Evolutionary conservation across 2,797 vertebrate genomes (phyloP), one percentile per base, ranked within the genome.

Genomic region (Scyliorhinus canicula): DNA sequence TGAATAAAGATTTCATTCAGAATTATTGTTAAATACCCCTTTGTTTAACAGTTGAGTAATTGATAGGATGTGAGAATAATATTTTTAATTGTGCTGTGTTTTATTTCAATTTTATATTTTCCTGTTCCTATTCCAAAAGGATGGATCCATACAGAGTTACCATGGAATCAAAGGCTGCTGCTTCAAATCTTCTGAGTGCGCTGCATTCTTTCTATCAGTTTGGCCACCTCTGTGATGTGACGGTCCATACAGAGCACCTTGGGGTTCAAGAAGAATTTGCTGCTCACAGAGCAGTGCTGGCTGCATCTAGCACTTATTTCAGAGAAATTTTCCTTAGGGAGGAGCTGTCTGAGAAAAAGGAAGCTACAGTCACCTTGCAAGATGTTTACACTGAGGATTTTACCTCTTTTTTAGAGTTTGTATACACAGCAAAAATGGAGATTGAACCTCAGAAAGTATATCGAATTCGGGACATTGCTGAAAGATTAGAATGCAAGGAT

Each of bases 261-360:
- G 97, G 96, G 5, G 95, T 96, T 19, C 96, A 96, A 77, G 96
- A 96, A 95, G 95, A 96, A 93, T 97, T 97, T 95, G 95, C 96
- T 14, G 97, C 95, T 95, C 97, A 97, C 95, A 97, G 96, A 95
- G 97, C 96, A 0, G 96, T 97, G 44, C 95, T 97, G 95, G 97
- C 97, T 57, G 97, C 97, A 95, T 97, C 97, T 95, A 97, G 97
- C 96, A 97, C 96, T 93, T 97, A 97, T 52, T 97, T 97, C 95
- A 96, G 95, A 93, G 96, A 96, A 3, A 96, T 97, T 11, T 97
- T 97, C 90, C 95, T 97, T 47, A 96, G 95, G 0, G 93, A 96
- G 77, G 96, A 96, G 91, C 96, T 96, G 96, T 88, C 96, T 93
- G 96, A 96, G 0, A 14, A 95, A 16, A 96, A 96, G 94, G 95